Base-by-base conservation (phyloP, 2,797 vertebrate species). In the Pygocentrus nattereri region DNA sequence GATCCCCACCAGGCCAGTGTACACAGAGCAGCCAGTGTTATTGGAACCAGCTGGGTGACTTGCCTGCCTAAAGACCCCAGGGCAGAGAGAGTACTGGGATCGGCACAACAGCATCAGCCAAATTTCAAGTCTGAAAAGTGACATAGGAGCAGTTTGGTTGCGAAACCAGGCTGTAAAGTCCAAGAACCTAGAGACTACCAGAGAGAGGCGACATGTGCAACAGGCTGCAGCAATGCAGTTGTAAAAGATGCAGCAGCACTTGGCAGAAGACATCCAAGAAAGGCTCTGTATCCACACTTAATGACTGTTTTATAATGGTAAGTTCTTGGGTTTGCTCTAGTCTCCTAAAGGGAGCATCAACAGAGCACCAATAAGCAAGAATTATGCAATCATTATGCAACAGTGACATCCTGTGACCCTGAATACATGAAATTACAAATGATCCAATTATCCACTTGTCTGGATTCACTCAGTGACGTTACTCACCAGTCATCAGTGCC, bases 311-410 rank as follows among this genome's bases (percentile, higher is more conserved):
- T 41, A 41, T 41, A 41, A 5, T 4, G 4, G 3, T 41, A 5
- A 6, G 7, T 8, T 34, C 2, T 34, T 34, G 6, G 6, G 34
- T 6, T 25, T 21, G 1, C 6, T 10, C 1, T 41, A n/a, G 5
- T 25, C 5, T 5, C 18, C 27, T 12, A 31, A 11, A 10, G 18
- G 72, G 27, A 34, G 16, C 5, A 11, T 64, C 30, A 30, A 72
- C 0, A 18, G 27, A 19, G 11, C 31, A 70, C 0, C 41, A 41
- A 41, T 5, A 27, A 71, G 38, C n/a, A 23, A 30, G 1, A 54
- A 30, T 72, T 54, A 52, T 54, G 49, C 30, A 72, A 27, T 27
- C 41, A 54, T 72, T 72, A 50, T 30, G 69, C 68, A 72, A 72
- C 69, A 68, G 34, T 31, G 58, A 21, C 62, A 7, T 65, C 19